A percentile compares a stretch with the other conserved stretches of the same genome.
Conservation (phyloP, 2,888 invertebrate species). For the Lamellibrachia satsuma region DNA sequence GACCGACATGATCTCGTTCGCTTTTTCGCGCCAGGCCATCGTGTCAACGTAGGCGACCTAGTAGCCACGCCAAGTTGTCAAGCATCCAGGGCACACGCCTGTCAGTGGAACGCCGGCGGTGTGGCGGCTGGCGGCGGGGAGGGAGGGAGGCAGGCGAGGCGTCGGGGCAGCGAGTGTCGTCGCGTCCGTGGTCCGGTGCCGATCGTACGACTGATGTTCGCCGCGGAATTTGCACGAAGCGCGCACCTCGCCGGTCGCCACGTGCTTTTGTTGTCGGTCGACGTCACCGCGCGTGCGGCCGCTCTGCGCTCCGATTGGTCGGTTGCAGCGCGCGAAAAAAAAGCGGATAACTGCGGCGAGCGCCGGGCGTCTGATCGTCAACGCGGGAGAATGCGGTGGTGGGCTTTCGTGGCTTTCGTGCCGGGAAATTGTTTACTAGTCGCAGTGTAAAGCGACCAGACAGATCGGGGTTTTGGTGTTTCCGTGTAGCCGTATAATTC, state of each 20-base stretch:
- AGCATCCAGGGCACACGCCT: neutral
- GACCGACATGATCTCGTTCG: slow-evolving; percentile 36
- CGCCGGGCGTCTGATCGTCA: neutral
- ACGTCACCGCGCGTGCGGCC: neutral
- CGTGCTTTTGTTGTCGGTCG: slow-evolving; percentile 6
- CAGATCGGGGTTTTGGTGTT: neutral
- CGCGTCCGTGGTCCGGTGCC: neutral
- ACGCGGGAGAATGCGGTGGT: neutral
- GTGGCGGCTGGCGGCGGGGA: neutral
- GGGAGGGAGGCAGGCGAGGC: neutral
- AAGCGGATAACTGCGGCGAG: neutral
- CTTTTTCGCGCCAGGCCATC: slow-evolving; percentile 40
- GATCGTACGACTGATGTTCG: neutral
- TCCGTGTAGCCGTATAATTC: neutral
- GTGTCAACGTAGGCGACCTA: neutral
- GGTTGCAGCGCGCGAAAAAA: neutral
- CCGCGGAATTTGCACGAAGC: neutral
- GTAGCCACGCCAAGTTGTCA: neutral
- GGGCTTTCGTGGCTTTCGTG: neutral
- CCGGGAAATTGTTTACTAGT: neutral
- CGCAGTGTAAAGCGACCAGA: neutral
- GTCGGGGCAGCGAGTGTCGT: slow-evolving; percentile 7
- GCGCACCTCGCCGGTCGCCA: neutral
- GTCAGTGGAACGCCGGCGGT: neutral
- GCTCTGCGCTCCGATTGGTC: neutral